phyloP scores from a whole-genome alignment of 2,797 vertebrate genomes.

The Sarcophilus harrisii region DNA sequence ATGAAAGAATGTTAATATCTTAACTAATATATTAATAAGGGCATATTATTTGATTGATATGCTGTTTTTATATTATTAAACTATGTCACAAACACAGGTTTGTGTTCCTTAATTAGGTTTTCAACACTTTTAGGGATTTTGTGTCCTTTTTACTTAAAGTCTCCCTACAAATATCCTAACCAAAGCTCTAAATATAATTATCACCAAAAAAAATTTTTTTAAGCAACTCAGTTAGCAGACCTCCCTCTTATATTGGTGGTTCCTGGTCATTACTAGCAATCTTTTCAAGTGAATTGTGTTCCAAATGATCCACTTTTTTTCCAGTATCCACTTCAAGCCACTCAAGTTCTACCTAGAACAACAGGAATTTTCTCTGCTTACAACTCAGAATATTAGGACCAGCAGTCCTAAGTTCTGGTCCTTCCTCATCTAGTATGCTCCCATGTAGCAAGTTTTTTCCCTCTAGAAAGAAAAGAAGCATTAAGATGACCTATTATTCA shows the following conservation, averaged over 20 bases:
- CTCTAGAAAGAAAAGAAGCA: constrained; percentile 18
- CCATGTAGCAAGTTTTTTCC: constrained; percentile 6
- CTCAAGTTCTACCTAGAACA: neutral
- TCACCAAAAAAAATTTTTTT: neutral
- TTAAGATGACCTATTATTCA: neutral
- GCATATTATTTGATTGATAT: neutral
- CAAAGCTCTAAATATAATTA: constrained; percentile 2
- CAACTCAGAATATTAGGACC: neutral
- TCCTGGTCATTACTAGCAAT: neutral
- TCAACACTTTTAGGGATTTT: neutral
- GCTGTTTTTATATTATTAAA: neutral
- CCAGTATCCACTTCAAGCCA: neutral
- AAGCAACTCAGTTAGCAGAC: neutral
- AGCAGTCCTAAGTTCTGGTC: neutral
- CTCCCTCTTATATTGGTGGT: neutral
- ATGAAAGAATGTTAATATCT: neutral
- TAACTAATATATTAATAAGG: neutral
- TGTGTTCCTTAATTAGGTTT: neutral
- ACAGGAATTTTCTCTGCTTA: neutral
- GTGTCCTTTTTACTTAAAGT: constrained; percentile 2
- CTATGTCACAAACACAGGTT: neutral
- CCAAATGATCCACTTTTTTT: neutral
- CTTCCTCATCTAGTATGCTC: constrained; percentile 20
- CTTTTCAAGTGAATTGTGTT: neutral
- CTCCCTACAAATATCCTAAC: constrained; percentile 21